These are phyloP conservation scores for Poicephalus meyeri DNA, from an alignment of 2,113 vertebrate species.

Conservation along the genomic window DNA sequence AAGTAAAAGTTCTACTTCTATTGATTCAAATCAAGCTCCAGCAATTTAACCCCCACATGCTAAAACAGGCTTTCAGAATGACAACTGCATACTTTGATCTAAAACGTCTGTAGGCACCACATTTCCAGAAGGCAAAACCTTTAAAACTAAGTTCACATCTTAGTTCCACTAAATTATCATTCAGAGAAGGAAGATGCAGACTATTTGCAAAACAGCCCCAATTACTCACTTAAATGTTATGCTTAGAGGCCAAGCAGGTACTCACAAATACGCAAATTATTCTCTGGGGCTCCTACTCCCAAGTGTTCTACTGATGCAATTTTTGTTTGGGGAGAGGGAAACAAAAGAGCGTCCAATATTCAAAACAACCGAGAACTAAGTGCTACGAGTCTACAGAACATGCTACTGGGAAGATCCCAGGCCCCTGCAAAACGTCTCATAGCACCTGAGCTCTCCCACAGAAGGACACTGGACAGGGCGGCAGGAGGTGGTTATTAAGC, in stretches of 20 bases:
- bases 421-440: accelerated
- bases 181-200: accelerated
- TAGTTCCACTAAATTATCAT: not conserved
- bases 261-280: not conserved
- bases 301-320: not conserved
- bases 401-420: not conserved
- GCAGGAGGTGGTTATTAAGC: not conserved
- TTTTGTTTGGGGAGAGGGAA: not conserved
- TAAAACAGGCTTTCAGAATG: not conserved
- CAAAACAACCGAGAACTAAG: not conserved
- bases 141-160: not conserved
- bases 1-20: not conserved
- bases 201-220: not conserved
- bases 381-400: accelerated
- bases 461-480: not conserved
- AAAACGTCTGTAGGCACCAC: accelerated
- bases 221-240: slow-evolving; percentile 5
- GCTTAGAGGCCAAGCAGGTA: not conserved
- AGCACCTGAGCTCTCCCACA: not conserved
- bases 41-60: not conserved
- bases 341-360: not conserved
- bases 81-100: not conserved
- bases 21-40: not conserved
- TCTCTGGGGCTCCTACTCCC: not conserved
- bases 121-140: not conserved